Percentiles rank a stretch among this genome's conserved stretches.
Evolutionary conservation across 1,140 invertebrate species (phyloP).

Genomic region (Bombyx mori): ASM3026992v2 NC_085119.1:6878501-6879000

Average conservation of each 20-base stretch:
- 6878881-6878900: conserved; percentile 46
- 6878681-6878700: too few relatives aligned
- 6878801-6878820: conserved; percentile 54
- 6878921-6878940: too few relatives aligned
- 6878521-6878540: too few relatives aligned
- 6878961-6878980: too few relatives aligned
- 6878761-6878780: conserved; percentile 42
- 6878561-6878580: conserved; percentile 49
- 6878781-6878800: conserved; percentile 53
- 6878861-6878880: conserved; percentile 67
- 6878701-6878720: conserved; percentile 2
- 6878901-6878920: too few relatives aligned
- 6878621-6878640: conserved; percentile 33
- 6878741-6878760: conserved; percentile 33
- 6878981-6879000: too few relatives aligned
- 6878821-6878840: conserved; percentile 63
- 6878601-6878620: conserved; percentile 41
- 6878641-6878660: conserved; percentile 1
- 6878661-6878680: too few relatives aligned
- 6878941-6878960: too few relatives aligned
- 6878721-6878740: conserved; percentile 44
- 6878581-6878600: conserved; percentile 61
- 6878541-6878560: not conserved
- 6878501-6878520: too few relatives aligned
- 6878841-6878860: conserved; percentile 64